Evolutionary conservation across 2,113 vertebrate genomes (phyloP).

Genomic region (Chitala chitala): DNA sequence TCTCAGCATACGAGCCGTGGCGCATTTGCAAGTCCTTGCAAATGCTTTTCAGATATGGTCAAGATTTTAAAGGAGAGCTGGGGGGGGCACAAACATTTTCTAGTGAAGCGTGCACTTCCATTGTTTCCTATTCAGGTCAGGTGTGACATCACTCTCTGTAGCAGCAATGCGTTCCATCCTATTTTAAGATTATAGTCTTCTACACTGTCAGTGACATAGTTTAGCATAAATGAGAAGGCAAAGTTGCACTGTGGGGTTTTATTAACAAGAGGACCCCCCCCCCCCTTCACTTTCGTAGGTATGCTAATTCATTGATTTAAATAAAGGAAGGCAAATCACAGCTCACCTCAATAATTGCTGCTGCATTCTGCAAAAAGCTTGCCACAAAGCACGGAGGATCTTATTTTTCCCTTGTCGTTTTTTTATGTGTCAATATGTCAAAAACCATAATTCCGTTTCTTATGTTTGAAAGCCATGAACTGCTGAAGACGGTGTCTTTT

Average conservation of each 20-base stretch:
- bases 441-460: background rate
- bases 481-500: background rate
- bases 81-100: background rate
- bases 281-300: background rate
- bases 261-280: constrained; percentile 7
- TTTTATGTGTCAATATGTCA: background rate
- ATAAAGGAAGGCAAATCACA: background rate
- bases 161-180: background rate
- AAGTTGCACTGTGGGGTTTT: background rate
- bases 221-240: constrained; percentile 2
- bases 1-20: background rate
- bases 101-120: background rate
- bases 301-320: constrained; percentile 27
- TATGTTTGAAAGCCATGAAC: background rate
- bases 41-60: background rate
- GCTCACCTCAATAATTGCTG: background rate
- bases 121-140: constrained; percentile 19
- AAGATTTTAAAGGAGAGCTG: background rate
- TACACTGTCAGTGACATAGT: background rate
- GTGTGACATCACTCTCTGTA: background rate
- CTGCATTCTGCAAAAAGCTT: constrained; percentile 1
- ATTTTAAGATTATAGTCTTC: constrained; percentile 18
- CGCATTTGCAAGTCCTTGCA: background rate
- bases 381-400: background rate
- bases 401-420: background rate